Percentiles rank a stretch among this genome's conserved stretches.
phyloP scores from a whole-genome alignment of 2,888 invertebrate genomes.

The Sarcophaga rosellei region DNA sequence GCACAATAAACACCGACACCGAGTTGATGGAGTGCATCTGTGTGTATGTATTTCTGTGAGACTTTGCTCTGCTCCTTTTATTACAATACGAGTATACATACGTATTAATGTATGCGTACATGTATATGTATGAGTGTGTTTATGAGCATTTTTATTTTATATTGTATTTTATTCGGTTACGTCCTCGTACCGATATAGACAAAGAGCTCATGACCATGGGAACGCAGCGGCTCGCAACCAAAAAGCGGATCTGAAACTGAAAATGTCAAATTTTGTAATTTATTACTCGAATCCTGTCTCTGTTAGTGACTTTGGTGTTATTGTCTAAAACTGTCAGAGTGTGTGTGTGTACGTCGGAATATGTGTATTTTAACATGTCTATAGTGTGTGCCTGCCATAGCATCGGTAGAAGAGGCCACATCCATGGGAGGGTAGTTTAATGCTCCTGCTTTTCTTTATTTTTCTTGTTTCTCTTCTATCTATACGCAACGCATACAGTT shows the following conservation, averaged over 20 bases:
- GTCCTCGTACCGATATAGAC: slow-evolving; percentile 56
- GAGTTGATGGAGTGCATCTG: slow-evolving; percentile 37
- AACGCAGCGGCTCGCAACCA: slow-evolving; percentile 73
- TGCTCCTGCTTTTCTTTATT: slow-evolving; percentile 60
- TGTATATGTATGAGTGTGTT: slow-evolving; percentile 14
- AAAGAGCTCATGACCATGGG: slow-evolving; percentile 70
- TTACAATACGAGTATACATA: background rate
- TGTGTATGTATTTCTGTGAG: slow-evolving; percentile 49
- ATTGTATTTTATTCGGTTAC: slow-evolving; percentile 25
- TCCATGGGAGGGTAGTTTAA: slow-evolving; percentile 62
- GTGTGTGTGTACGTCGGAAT: slow-evolving; percentile 67
- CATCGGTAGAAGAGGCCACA: slow-evolving; percentile 63
- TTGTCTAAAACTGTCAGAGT: slow-evolving; percentile 69
- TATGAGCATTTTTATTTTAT: slow-evolving; percentile 3
- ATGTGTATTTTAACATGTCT: background rate
- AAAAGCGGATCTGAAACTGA: slow-evolving; percentile 80
- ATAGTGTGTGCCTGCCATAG: slow-evolving; percentile 73
- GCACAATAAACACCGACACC: background rate
- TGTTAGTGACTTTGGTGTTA: slow-evolving; percentile 76
- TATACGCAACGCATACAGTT: background rate
- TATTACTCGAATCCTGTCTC: slow-evolving; percentile 81
- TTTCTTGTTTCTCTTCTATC: slow-evolving; percentile 6
- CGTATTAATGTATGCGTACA: background rate
- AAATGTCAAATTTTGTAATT: slow-evolving; percentile 81
- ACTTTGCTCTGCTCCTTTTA: slow-evolving; percentile 49